Conservation (phyloP, 2,888 invertebrate species). For the Amitus sp. region DNA sequence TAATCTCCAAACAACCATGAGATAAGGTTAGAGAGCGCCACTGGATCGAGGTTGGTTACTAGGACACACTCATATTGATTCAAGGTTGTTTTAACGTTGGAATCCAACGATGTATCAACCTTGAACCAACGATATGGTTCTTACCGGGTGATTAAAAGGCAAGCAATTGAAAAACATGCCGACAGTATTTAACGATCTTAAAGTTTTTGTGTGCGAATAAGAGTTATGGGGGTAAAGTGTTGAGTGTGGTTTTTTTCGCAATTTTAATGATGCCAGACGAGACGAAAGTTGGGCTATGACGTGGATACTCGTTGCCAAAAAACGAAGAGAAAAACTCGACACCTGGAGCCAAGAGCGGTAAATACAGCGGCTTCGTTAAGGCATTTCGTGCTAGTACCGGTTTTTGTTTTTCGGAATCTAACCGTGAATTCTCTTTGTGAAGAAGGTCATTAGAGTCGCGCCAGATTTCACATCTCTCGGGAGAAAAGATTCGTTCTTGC, state of each 20-base stretch:
- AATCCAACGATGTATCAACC: too few species aligned
- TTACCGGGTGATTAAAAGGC: neutral
- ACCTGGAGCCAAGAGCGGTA: neutral
- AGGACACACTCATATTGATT: too few species aligned
- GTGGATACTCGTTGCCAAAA: neutral
- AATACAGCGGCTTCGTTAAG: conserved; percentile 17
- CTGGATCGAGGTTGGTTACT: too few species aligned
- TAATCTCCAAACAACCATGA: too few species aligned
- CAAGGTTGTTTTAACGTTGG: too few species aligned
- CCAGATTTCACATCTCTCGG: conserved; percentile 43
- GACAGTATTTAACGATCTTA: too few species aligned
- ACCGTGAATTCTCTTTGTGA: conserved; percentile 53
- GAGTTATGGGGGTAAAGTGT: too few species aligned
- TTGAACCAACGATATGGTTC: too few species aligned
- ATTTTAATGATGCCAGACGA: neutral
- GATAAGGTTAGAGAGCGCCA: too few species aligned
- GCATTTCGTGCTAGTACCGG: conserved; percentile 8
- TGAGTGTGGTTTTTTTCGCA: neutral
- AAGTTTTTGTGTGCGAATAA: too few species aligned
- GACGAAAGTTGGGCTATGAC: neutral
- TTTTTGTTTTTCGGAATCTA: conserved; percentile 43
- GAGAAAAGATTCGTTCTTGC: conserved; percentile 21
- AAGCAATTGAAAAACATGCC: neutral
- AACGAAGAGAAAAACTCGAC: neutral
- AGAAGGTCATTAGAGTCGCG: conserved; percentile 52